Conservation (phyloP, 1,140 invertebrate species). For the Drepana arcuata region DNA sequence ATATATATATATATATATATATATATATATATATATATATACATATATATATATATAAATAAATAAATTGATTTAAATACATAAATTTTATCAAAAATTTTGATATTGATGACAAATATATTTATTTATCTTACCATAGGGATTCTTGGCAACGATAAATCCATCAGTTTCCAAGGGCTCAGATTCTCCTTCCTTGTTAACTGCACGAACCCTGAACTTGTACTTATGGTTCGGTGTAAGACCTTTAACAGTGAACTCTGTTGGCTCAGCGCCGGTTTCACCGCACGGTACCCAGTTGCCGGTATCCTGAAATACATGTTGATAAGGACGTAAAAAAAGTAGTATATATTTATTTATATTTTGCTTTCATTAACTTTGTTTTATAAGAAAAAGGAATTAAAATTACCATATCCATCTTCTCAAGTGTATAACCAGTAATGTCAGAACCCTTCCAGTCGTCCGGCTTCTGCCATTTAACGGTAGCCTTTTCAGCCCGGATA, state of each 20-base stretch:
- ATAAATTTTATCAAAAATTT: neutral
- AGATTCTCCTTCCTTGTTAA: conserved; percentile 98
- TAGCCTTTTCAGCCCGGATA: conserved; percentile 91
- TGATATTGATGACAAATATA: neutral
- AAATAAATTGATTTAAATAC: neutral
- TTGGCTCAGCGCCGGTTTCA: conserved; percentile 87
- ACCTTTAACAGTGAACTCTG: conserved; percentile 90
- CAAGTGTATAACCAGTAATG: conserved; percentile 95
- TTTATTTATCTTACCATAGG: conserved; percentile 81
- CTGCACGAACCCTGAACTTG: conserved; percentile 97
- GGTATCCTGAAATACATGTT: conserved; percentile 74
- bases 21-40: too few relatives aligned
- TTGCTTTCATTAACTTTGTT: neutral
- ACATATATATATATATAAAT: too few relatives aligned
- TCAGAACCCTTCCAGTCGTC: conserved; percentile 94
- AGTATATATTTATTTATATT: neutral
- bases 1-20: too few relatives aligned
- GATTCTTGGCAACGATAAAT: conserved; percentile 93
- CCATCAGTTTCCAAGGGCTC: conserved; percentile 94
- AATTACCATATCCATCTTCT: conserved; percentile 91
- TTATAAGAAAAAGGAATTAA: neutral
- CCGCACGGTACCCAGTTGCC: conserved; percentile 94
- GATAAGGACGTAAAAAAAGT: neutral
- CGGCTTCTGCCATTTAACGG: conserved; percentile 95
- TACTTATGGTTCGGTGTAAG: conserved; percentile 98